Conservation (phyloP, 2,797 vertebrate genomes). For the Cossypha heuglini region DNA sequence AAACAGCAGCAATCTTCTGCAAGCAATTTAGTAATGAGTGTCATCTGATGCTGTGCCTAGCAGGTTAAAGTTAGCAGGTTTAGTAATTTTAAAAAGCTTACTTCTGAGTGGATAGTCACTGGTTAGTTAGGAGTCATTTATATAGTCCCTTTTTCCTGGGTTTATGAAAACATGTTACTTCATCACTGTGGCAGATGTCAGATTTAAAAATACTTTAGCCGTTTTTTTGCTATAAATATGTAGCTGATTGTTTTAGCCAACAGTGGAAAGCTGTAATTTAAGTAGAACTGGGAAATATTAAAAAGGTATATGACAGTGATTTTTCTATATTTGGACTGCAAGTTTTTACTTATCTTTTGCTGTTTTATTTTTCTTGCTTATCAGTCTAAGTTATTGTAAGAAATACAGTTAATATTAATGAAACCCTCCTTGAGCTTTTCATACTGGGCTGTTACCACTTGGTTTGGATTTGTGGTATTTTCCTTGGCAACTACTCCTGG, state of each 20-base stretch:
- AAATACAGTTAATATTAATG: neutral
- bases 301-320: neutral
- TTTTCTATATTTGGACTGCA: neutral
- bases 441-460: neutral
- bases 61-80: neutral
- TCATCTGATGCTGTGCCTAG: neutral
- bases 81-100: neutral
- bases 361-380: neutral
- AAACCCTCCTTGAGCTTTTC: neutral
- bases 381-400: neutral
- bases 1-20: neutral
- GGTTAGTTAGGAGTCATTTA: neutral
- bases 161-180: neutral
- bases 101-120: neutral
- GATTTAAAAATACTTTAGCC: neutral
- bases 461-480: neutral
- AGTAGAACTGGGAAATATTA: neutral
- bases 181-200: neutral
- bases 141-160: neutral
- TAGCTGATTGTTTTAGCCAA: neutral
- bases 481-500: neutral
- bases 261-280: neutral
- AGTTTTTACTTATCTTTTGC: neutral
- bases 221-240: neutral
- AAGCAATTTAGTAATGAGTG: neutral